Conservation (phyloP, 2,888 invertebrate genomes). For the Tuberolachnus salignus region DNA sequence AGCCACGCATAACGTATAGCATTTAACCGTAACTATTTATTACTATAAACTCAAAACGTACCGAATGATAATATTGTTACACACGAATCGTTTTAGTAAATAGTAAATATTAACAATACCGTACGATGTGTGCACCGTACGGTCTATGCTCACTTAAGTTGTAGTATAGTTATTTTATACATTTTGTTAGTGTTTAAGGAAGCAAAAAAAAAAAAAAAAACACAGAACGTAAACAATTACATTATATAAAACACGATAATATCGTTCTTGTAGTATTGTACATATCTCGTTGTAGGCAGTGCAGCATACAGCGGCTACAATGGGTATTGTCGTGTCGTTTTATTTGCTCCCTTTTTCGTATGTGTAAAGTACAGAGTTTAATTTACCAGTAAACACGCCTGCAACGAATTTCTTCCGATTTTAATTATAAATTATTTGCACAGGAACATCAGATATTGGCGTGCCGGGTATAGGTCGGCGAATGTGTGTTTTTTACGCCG, state of each 20-base stretch:
- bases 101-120: not conserved
- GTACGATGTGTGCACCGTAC: not conserved
- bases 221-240: constrained; percentile 8
- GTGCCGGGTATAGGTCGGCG: not conserved
- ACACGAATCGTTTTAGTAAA: not conserved
- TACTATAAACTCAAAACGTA: not conserved
- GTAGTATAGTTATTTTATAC: not conserved
- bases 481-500: not conserved
- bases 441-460: not conserved
- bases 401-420: constrained; percentile 21
- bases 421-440: constrained; percentile 35
- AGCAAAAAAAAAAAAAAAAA: not conserved
- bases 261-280: not conserved
- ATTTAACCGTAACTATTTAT: too few relatives aligned
- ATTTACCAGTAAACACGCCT: not conserved
- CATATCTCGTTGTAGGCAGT: not conserved
- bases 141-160: not conserved
- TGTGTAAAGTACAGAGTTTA: not conserved
- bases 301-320: not conserved
- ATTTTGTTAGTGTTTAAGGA: not conserved
- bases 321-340: constrained; percentile 17
- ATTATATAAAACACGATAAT: constrained; percentile 2
- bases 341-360: not conserved
- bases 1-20: too few relatives aligned
- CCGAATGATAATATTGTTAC: not conserved